Base-by-base conservation (phyloP, 2,888 invertebrate species). In the Nomada ferruginata region DNA sequence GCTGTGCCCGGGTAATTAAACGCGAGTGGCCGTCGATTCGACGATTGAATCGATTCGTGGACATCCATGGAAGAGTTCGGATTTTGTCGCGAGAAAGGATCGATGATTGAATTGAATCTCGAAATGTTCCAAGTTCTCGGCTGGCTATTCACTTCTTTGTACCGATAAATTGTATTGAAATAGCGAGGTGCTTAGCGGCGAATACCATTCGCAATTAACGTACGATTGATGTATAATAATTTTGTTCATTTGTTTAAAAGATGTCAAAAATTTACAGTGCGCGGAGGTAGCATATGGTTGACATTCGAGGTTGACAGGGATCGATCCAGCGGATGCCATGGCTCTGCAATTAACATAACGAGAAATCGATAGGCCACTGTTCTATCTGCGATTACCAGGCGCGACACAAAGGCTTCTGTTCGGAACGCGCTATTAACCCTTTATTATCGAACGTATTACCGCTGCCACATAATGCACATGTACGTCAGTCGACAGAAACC, bases 381-480 rank as follows among this genome's bases (percentile, higher is more conserved):
- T 81, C 80, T 80, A 81, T 66, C 82, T 80, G 66, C 61, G 80
- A 80, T 81, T 80, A 80, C 73, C 80, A 80, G 73, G 73, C 61
- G 57, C 66, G 80, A 80, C 80, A 80, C 80, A 80, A 80, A 80
- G 80, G 80, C 81, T 80, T 63, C 80, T 73, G 81, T 80, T 80
- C 79, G 66, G 79, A 80, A 80, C 66, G 79, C 81, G 79, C 80
- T 80, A 80, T 80, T 80, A 80, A 80, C 80, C 80, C 80, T 80
- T 73, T 80, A 81, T 81, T 80, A 81, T 80, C 81, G 80, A 73
- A 80, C 80, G 81, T 80, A 80, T 80, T 80, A 80, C 82, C 52
- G 20, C 15, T n/a, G 60, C 66, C 61, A 23, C 66, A 63, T 81
- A 81, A 80, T 80, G 82, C 44, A 50, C 57, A 61, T 73, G 55